Conservation (phyloP, 2,888 invertebrate species). For the Philaethria dido region DNA sequence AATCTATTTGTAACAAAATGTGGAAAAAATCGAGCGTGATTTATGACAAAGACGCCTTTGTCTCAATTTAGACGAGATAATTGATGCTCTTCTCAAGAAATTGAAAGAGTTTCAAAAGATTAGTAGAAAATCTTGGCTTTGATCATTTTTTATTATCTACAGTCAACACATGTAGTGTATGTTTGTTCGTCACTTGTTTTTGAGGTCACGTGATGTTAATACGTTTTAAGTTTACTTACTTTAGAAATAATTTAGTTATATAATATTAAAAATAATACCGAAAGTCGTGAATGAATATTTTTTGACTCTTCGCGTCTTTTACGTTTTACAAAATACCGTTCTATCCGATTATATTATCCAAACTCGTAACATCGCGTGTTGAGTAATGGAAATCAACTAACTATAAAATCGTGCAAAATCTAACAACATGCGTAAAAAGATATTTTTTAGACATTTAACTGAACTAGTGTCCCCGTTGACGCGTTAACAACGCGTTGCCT, state of each 20-base stretch:
- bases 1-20: conserved; percentile 34
- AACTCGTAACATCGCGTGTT: too few relatives aligned
- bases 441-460: too few relatives aligned
- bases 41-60: conserved; percentile 42
- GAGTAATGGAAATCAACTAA: too few relatives aligned
- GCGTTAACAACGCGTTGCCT: too few relatives aligned
- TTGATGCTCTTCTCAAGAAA: conserved; percentile 47
- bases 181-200: conserved; percentile 16
- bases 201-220: conserved; percentile 22
- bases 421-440: too few relatives aligned
- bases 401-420: too few relatives aligned
- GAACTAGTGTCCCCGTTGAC: too few relatives aligned
- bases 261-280: too few relatives aligned
- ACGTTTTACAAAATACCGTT: too few relatives aligned
- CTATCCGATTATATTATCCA: too few relatives aligned
- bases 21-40: conserved; percentile 48
- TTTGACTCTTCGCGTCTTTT: too few relatives aligned
- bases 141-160: conserved; percentile 37
- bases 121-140: conserved; percentile 40
- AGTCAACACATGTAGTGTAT: not conserved
- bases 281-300: too few relatives aligned
- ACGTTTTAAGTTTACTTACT: not conserved
- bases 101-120: conserved; percentile 44
- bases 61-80: conserved; percentile 43
- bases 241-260: not conserved